A percentile compares a stretch with the other conserved stretches of the same genome.
phyloP scores from a whole-genome alignment of 1,140 invertebrate species.

The Drosophila punjabiensis region DNA sequence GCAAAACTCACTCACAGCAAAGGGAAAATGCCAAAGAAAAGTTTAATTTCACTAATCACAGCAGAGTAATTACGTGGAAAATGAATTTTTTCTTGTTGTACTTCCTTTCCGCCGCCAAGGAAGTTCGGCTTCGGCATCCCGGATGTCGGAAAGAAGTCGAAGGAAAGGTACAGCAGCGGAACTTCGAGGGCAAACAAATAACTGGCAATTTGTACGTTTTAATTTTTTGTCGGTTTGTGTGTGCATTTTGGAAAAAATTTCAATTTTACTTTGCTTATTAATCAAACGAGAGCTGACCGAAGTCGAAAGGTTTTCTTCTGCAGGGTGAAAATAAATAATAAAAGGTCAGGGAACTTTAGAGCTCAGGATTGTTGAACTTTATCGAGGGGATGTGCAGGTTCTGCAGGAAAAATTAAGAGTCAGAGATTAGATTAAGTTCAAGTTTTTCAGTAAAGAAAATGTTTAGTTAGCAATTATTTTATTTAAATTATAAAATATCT shows the following conservation, averaged over 20 bases:
- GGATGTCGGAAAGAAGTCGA: conserved; percentile 19
- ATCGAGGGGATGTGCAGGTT: background rate
- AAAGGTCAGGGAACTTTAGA: conserved; percentile 20
- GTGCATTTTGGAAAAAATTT: conserved; percentile 58
- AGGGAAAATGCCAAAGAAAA: conserved; percentile 80
- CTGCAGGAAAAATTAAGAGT: background rate
- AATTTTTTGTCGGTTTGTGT: conserved; percentile 65
- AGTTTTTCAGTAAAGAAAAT: background rate
- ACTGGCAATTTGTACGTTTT: conserved; percentile 84
- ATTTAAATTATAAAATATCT: background rate
- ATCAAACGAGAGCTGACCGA: conserved; percentile 57
- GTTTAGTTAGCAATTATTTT: background rate
- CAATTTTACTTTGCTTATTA: conserved; percentile 84
- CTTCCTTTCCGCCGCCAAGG: conserved; percentile 34
- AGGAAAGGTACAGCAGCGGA: conserved; percentile 61
- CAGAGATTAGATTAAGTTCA: background rate
- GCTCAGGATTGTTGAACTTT: background rate
- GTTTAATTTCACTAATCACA: conserved; percentile 85
- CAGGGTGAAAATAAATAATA: background rate
- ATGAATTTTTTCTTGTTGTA: conserved; percentile 74
- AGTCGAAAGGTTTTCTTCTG: conserved; percentile 19
- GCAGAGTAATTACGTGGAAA: conserved; percentile 85
- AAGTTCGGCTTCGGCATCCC: conserved; percentile 30
- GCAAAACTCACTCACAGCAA: conserved; percentile 71
- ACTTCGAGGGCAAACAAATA: conserved; percentile 73